Percentiles rank a stretch among this genome's conserved stretches.
phyloP scores from a whole-genome alignment of 2,888 invertebrate species.

The Diploptera punctata region DNA sequence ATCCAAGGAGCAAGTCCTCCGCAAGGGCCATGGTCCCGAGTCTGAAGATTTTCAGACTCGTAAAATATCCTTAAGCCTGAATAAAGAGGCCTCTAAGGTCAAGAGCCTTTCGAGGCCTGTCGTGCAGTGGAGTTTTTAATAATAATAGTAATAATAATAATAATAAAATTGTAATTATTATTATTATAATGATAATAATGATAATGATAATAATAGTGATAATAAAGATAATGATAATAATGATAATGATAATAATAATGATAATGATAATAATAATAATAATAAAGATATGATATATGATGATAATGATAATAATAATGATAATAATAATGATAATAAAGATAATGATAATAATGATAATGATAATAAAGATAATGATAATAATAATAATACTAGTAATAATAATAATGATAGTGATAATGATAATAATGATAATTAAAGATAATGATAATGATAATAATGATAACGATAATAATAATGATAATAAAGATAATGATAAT shows the following conservation, averaged over 20 bases:
- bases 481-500: not conserved
- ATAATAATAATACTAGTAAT: no score
- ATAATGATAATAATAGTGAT: constrained; percentile 3
- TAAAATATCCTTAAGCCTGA: no score
- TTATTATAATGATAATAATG: not conserved
- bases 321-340: not conserved
- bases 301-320: constrained; percentile 1
- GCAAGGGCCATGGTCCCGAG: no score
- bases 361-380: constrained; percentile 1
- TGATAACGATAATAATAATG: not conserved
- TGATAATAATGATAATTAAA: no score
- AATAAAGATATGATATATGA: not conserved
- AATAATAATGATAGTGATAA: no score
- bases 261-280: not conserved
- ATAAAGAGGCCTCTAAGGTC: no score
- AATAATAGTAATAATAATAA: not conserved
- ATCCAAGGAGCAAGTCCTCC: no score
- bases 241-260: not conserved
- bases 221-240: not conserved
- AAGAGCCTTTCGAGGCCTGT: no score
- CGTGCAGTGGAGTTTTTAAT: no score
- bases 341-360: not conserved
- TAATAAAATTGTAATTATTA: no score
- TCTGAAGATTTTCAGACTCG: no score
- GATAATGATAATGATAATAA: no score